A percentile compares a stretch with the other conserved stretches of the same genome.
Conservation (phyloP, 1,140 invertebrate species). For the Dysdera silvatica region DNA sequence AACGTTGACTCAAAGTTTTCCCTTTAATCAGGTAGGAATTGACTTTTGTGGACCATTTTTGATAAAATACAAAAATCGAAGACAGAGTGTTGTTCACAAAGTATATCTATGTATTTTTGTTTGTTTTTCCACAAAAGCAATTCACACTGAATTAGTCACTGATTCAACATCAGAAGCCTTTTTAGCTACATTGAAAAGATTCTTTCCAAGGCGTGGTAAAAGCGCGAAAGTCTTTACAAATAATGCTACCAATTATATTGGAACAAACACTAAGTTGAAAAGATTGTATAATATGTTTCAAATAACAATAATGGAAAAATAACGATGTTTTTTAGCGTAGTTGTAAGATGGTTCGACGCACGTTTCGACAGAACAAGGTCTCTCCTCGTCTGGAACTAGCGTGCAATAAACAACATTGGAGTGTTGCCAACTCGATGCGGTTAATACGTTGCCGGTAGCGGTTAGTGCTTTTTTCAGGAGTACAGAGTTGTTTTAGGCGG, state of each 20-base stretch:
- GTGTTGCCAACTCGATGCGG: too few relatives aligned
- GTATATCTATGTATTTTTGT: slow-evolving; percentile 44
- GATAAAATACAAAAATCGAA: slow-evolving; percentile 34
- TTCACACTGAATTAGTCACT: slow-evolving; percentile 44
- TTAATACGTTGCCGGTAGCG: too few relatives aligned
- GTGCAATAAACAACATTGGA: too few relatives aligned
- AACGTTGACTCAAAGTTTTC: slow-evolving; percentile 32
- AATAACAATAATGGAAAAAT: too few relatives aligned
- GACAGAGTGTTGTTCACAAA: slow-evolving; percentile 37
- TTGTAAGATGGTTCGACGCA: too few relatives aligned
- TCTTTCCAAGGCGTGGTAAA: slow-evolving; percentile 38
- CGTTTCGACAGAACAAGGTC: too few relatives aligned
- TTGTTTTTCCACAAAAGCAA: slow-evolving; percentile 44
- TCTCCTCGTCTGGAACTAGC: too few relatives aligned
- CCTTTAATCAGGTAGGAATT: slow-evolving; percentile 40
- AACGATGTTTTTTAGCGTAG: too few relatives aligned
- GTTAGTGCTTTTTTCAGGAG: too few relatives aligned
- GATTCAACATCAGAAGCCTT: slow-evolving; percentile 42
- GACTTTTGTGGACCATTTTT: slow-evolving; percentile 44
- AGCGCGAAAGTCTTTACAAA: slow-evolving; percentile 20
- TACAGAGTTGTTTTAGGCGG: too few relatives aligned
- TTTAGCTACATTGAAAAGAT: slow-evolving; percentile 41
- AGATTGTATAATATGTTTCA: background rate
- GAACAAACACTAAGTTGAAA: slow-evolving; percentile 12
- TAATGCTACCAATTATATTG: slow-evolving; percentile 19